These are phyloP conservation scores for Sula dactylatra DNA, from an alignment of 2,113 vertebrate genomes.

Conservation along the genomic window DNA sequence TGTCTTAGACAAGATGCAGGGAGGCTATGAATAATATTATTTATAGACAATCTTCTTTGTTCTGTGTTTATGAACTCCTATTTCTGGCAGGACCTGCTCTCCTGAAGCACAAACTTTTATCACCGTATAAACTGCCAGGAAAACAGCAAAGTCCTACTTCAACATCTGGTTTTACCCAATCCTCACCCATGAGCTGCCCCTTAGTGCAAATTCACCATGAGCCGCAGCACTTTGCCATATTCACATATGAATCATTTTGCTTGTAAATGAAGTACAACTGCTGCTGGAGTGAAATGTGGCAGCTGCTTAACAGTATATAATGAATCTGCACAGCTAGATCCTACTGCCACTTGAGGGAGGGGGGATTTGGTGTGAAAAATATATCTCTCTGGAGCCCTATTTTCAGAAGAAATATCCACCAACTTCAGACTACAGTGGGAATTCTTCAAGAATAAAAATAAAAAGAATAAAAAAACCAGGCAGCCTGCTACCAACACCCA, in stretches of 20 bases:
- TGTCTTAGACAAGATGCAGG: not conserved
- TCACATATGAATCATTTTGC: constrained; percentile 28
- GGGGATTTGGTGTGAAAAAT: constrained; percentile 25
- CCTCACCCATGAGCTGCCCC: constrained; percentile 6
- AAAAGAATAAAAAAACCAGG: not conserved
- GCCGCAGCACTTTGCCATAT: not conserved
- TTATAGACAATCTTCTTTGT: not conserved
- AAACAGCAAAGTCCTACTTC: constrained; percentile 3
- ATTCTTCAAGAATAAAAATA: constrained; percentile 11
- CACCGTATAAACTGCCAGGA: not conserved
- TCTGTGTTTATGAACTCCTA: not conserved
- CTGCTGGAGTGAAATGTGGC: constrained; percentile 5
- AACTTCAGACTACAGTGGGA: not conserved
- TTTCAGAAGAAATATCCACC: constrained; percentile 4
- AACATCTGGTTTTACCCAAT: not conserved
- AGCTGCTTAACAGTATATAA: constrained; percentile 34
- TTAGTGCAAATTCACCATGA: not conserved
- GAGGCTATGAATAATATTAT: not conserved
- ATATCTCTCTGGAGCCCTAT: not conserved
- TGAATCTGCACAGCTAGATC: not conserved
- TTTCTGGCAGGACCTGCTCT: not conserved
- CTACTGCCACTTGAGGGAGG: not conserved
- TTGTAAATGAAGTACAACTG: constrained; percentile 35
- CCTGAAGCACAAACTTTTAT: constrained; percentile 9
- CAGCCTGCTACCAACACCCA: not conserved